Evolutionary conservation across 1,140 invertebrate genomes (phyloP), one percentile per base, ranked within the genome.

Genomic region (Chlorops oryzae): DNA sequence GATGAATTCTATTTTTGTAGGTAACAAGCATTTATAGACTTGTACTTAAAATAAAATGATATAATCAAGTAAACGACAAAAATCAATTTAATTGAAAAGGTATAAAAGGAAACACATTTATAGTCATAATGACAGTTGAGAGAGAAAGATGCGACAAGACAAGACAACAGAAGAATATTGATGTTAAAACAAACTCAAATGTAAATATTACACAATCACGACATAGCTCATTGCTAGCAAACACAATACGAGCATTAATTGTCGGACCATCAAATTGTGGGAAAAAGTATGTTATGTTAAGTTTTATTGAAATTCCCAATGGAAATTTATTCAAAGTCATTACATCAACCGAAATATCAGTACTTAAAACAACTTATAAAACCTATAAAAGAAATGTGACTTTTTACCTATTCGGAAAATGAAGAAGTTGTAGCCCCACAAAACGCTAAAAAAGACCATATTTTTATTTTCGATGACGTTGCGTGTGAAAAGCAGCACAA

Each of bases 401-500:
- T n/a, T n/a, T n/a, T n/a, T n/a, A n/a, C n/a, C n/a, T 51, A 40
- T 50, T 44, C 44, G 47, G 15, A 48, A 25, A 23, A 56, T 57
- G 34, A 54, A 41, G 43, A 52, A 23, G 47, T 62, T 24, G 50
- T 58, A 43, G 12, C 18, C 37, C 38, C 57, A 3, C 20, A 57
- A 38, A 47, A 61, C 18, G 46, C 55, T 9, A 37, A 52, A 48
- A 35, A 45, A 20, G 56, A 68, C 57, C 68, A 61, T 2, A 52
- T 72, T 12, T 57, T 72, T 21, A 67, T 72, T 34, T 72, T 70
- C 53, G 68, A 74, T 59, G 68, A 74, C 58, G 56, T 73, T n/a
- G 50, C 59, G 9, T 63, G 61, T 22, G 59, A 64, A 22, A 59
- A 68, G 41, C 59, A 68, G 53, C 45, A 58, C 23, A 59, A 54